Evolutionary conservation across 2,113 vertebrate species (phyloP).

Genomic region (Ammospiza nelsoni): DNA sequence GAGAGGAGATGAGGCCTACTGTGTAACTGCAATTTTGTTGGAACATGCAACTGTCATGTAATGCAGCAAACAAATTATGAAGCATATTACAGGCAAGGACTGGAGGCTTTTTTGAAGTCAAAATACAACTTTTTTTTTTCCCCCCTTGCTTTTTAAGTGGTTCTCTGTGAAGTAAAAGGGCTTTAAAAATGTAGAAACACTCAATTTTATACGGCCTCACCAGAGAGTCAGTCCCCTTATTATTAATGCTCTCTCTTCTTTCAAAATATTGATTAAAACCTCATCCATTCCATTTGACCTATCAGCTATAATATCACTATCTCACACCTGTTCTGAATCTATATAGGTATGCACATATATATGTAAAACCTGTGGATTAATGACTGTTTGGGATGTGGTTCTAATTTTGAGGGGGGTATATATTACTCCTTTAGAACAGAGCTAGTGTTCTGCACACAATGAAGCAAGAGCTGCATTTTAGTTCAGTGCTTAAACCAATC

Average conservation of each 20-base stretch:
- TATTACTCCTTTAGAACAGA: neutral
- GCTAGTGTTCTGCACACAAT: neutral
- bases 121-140: neutral
- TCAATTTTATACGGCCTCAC: neutral
- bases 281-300: neutral
- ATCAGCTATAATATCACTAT: neutral
- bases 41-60: conserved; percentile 8
- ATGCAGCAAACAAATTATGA: conserved; percentile 10
- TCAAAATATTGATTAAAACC: neutral
- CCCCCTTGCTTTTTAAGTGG: neutral
- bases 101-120: neutral
- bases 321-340: neutral
- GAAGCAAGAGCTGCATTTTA: neutral
- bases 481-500: neutral
- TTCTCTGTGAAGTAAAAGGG: neutral
- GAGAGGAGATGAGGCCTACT: neutral
- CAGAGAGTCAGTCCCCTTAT: neutral
- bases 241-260: neutral
- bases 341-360: too few relatives aligned
- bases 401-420: neutral
- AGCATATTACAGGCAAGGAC: neutral
- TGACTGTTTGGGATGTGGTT: neutral
- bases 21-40: neutral
- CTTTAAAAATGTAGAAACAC: neutral
- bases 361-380: neutral